Evolutionary conservation across 2,888 invertebrate genomes (phyloP), one percentile per base, ranked within the genome.

Genomic region (Spodoptera littoralis): DNA sequence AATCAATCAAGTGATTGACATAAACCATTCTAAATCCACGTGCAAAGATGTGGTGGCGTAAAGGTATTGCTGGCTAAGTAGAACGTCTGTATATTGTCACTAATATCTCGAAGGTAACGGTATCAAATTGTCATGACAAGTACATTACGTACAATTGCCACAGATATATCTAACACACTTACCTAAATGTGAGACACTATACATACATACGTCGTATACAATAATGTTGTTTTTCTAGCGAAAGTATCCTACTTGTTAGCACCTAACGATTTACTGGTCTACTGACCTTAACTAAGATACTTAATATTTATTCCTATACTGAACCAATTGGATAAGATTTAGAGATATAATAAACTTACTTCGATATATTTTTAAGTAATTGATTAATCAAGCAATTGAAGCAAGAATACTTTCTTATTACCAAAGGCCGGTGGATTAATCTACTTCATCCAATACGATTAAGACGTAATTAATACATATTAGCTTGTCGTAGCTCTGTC

Each of bases 81-180:
- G 84, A 70, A 75, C 81, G 78, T 61, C 55, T 70, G 79, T 81
- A 82, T 81, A 84, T 85, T 88, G 87, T 83, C 80, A 83, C 82
- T 73, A 79, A 77, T 84, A 79, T 78, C 67, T 60, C 60, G 69
- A 68, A 73, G 60, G 74, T 87, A 89, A 87, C 87, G 86, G 89
- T 84, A 79, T 76, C 65, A 82, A 83, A 87, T 84, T 80, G 73
- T 78, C 78, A 70, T 74, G 73, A 72, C 73, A 73, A 58, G 65
- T 71, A 60, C 63, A 63, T 75, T 75, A 75, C 46, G 58, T 63
- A 63, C 64, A 63, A 70, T 65, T 60, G 77, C 67, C 68, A 51
- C 54, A 67, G 60, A 70, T 79, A 76, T 75, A 76, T 77, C 63
- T 74, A 70, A 68, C 80, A 80, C 79, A 82, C 79, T 83, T 81